Conservation (phyloP, 2,797 vertebrate genomes). For the Bradypus variegatus region DNA sequence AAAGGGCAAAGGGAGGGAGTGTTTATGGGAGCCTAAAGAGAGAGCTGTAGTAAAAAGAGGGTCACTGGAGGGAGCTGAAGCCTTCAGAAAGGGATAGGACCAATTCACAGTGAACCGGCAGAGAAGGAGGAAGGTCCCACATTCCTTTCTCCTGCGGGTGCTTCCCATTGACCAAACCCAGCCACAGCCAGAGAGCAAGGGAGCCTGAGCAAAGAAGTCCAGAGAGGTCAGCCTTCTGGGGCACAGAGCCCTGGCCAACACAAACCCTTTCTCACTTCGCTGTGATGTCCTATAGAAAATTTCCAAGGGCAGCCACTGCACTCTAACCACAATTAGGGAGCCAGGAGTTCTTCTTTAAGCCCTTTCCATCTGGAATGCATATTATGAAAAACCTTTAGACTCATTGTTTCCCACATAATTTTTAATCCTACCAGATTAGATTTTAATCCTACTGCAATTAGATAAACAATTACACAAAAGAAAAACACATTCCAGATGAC, state of each 20-base stretch:
- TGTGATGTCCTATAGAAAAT: neutral
- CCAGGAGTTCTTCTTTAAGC: neutral
- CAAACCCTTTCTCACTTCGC: neutral
- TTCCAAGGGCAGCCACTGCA: neutral
- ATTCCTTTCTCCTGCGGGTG: neutral
- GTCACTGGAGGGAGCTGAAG: neutral
- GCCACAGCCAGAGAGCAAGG: neutral
- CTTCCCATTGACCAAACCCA: neutral
- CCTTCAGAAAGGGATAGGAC: neutral
- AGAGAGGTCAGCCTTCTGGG: neutral
- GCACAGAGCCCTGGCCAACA: neutral
- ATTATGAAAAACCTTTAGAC: neutral
- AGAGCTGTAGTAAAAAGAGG: neutral
- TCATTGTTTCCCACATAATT: neutral
- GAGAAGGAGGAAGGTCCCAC: neutral
- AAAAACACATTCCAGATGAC: neutral
- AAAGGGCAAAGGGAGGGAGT: neutral
- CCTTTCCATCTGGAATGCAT: neutral
- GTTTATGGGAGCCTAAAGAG: neutral
- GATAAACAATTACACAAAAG: neutral
- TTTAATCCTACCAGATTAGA: neutral
- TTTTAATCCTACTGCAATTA: neutral
- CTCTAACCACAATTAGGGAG: neutral
- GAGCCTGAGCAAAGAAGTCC: neutral
- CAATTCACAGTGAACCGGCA: neutral